These are phyloP conservation scores for Coluber constrictor DNA, from an alignment of 2,797 vertebrate genomes.

Conservation along the genomic window DNA sequence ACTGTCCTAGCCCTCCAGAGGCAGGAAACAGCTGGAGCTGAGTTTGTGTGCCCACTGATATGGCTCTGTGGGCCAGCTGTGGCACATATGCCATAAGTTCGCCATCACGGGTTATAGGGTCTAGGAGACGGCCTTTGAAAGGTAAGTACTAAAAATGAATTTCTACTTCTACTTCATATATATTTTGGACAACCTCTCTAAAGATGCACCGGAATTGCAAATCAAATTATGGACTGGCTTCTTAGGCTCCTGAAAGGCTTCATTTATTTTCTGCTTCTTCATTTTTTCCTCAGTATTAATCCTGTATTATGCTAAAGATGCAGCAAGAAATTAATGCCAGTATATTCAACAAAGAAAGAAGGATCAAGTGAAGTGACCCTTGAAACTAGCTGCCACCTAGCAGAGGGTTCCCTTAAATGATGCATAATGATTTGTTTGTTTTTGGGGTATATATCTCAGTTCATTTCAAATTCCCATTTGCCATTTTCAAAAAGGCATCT, in stretches of 20 bases:
- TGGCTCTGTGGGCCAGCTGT: too few species aligned
- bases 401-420: background rate
- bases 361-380: background rate
- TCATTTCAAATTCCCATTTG: background rate
- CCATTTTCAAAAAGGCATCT: background rate
- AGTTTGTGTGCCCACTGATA: too few species aligned
- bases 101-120: too few species aligned
- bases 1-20: too few species aligned
- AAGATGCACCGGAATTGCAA: background rate
- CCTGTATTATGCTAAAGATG: background rate
- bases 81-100: too few species aligned
- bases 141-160: background rate
- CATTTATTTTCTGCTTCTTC: background rate
- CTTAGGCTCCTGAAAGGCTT: background rate
- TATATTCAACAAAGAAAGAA: background rate
- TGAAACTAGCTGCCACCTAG: background rate
- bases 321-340: background rate
- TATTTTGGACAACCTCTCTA: background rate
- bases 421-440: background rate
- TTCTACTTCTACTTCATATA: background rate
- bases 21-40: too few species aligned
- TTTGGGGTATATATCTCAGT: background rate
- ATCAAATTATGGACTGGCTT: background rate
- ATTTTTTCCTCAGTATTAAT: background rate
- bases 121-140: background rate